A percentile compares a stretch with the other conserved stretches of the same genome.
Conservation (phyloP, 2,888 invertebrate genomes). For the Sphinx pinastri region DNA sequence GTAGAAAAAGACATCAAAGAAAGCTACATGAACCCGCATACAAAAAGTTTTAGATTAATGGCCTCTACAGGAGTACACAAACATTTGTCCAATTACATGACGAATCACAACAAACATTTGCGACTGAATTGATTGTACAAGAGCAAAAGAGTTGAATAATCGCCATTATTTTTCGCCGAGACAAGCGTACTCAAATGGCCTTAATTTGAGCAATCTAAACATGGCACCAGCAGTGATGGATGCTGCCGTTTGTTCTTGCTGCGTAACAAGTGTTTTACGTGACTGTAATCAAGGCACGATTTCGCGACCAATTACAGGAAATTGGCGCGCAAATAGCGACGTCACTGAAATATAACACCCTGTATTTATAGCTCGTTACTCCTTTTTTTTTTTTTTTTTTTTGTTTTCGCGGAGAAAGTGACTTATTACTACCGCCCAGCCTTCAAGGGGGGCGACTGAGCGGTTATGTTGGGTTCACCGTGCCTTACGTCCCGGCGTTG, state of each 20-base stretch:
- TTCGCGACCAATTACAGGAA: constrained; percentile 55
- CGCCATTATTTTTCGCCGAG: constrained; percentile 67
- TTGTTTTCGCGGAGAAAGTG: no score
- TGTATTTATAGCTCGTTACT: neutral
- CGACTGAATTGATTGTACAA: neutral
- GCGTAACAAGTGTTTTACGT: constrained; percentile 76
- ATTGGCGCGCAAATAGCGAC: constrained; percentile 57
- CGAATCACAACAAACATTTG: neutral
- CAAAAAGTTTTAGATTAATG: no score
- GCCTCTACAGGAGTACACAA: neutral
- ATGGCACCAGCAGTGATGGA: constrained; percentile 64
- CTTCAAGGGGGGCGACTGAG: no score
- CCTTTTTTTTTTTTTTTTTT: no score
- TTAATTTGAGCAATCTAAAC: constrained; percentile 76
- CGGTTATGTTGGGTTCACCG: no score
- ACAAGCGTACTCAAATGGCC: constrained; percentile 57
- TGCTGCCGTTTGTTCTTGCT: constrained; percentile 52
- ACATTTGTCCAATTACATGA: no score
- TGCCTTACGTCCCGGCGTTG: no score
- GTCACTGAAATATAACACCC: constrained; percentile 29
- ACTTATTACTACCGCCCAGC: no score
- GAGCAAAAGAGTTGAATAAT: constrained; percentile 63
- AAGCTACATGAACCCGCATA: no score
- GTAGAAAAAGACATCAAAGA: no score
- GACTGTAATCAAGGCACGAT: constrained; percentile 64